phyloP scores from a whole-genome alignment of 1,140 invertebrate species.

The Teleopsis dalmanni region DNA sequence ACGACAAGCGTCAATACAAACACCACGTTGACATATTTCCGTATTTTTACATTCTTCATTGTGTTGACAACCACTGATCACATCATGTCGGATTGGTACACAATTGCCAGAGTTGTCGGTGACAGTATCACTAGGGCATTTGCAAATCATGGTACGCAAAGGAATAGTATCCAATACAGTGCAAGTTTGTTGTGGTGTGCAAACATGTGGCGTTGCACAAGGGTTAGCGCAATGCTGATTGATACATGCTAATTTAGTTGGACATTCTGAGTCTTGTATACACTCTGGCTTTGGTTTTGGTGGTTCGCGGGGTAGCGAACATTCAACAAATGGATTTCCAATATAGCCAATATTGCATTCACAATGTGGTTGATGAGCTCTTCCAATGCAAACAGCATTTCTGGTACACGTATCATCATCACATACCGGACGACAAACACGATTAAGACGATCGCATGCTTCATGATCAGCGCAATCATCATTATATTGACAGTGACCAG shows the following conservation, averaged over 20 bases:
- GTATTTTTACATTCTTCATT: slow-evolving; percentile 65
- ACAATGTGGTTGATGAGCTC: slow-evolving; percentile 71
- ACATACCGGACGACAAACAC: slow-evolving; percentile 76
- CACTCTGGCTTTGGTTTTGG: slow-evolving; percentile 54
- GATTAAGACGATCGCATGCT: slow-evolving; percentile 74
- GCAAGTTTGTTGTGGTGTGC: slow-evolving; percentile 67
- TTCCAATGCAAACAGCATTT: slow-evolving; percentile 64
- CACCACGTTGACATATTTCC: slow-evolving; percentile 66
- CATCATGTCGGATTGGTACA: slow-evolving; percentile 47
- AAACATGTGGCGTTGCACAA: slow-evolving; percentile 61
- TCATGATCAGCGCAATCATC: slow-evolving; percentile 82
- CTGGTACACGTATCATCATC: slow-evolving; percentile 67
- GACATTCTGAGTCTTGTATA: slow-evolving; percentile 65
- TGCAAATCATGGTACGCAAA: slow-evolving; percentile 70
- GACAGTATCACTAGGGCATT: slow-evolving; percentile 67
- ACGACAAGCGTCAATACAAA: slow-evolving; percentile 71
- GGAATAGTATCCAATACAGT: slow-evolving; percentile 69
- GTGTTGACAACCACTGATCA: slow-evolving; percentile 46
- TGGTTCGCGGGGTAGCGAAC: slow-evolving; percentile 46
- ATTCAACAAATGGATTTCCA: slow-evolving; percentile 74
- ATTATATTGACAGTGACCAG: slow-evolving; percentile 77
- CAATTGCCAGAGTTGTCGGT: slow-evolving; percentile 57
- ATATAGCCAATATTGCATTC: slow-evolving; percentile 62
- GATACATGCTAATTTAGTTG: slow-evolving; percentile 64
- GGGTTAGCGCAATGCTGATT: slow-evolving; percentile 69